phyloP scores from a whole-genome alignment of 2,113 vertebrate species.

The Neoarius graeffei region DNA sequence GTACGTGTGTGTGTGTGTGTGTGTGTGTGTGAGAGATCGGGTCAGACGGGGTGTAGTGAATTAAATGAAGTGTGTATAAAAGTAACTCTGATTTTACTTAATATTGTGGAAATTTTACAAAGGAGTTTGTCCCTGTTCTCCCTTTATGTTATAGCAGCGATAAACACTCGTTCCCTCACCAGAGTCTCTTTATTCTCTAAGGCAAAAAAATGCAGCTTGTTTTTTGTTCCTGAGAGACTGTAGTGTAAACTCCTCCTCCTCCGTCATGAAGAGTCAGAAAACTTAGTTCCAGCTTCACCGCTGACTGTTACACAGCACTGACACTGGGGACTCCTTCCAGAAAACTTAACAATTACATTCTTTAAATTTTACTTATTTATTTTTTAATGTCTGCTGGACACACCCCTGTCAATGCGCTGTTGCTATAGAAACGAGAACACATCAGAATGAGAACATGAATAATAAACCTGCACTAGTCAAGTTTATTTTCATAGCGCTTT shows the following conservation, averaged over 20 bases:
- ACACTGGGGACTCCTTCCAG: background rate
- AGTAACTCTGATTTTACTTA: no score
- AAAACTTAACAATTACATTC: background rate
- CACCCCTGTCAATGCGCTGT: background rate
- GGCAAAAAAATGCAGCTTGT: background rate
- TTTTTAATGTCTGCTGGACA: background rate
- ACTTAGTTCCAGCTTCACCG: no score
- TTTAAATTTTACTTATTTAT: no score
- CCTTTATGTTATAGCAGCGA: background rate
- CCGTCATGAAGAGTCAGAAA: no score
- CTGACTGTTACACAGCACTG: background rate
- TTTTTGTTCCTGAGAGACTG: background rate
- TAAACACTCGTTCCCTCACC: background rate
- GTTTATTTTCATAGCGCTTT: no score
- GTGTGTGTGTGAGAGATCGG: background rate
- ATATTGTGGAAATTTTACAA: background rate
- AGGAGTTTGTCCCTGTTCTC: background rate
- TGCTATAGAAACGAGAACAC: background rate
- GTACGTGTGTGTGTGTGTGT: no score
- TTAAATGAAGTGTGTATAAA: background rate
- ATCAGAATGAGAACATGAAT: background rate
- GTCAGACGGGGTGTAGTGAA: background rate
- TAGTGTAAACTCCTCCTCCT: background rate
- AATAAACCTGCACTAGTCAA: background rate
- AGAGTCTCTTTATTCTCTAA: background rate